phyloP scores from a whole-genome alignment of 2,888 invertebrate species.

The Tethea ocularis region DNA sequence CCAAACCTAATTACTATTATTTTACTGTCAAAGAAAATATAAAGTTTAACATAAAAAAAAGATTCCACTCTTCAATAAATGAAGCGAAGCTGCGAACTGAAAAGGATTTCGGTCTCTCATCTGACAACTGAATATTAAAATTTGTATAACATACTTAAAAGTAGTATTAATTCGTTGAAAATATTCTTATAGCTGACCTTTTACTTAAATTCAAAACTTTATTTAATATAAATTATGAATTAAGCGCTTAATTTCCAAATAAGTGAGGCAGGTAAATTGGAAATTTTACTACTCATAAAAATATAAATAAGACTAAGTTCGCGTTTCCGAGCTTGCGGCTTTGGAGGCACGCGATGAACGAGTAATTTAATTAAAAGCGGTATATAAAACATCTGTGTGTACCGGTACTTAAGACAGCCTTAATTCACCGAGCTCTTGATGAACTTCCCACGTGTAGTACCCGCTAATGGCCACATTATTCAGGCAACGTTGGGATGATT shows the following conservation, averaged over 20 bases:
- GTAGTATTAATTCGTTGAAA: background rate
- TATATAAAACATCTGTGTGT: conserved; percentile 65
- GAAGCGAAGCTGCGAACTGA: background rate
- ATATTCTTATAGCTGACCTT: background rate
- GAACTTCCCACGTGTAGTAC: conserved; percentile 59
- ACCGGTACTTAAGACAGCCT: conserved; percentile 61
- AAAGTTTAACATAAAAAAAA: too few species aligned
- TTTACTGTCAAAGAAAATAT: too few species aligned
- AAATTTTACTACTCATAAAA: conserved; percentile 23
- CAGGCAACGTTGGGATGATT: conserved; percentile 48
- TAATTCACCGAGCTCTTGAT: conserved; percentile 61
- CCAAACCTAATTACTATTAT: too few species aligned
- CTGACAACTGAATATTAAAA: background rate
- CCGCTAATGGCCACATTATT: conserved; percentile 65
- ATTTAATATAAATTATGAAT: too few species aligned
- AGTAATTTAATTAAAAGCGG: conserved; percentile 73
- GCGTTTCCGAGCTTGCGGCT: conserved; percentile 51
- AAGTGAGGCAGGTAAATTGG: background rate
- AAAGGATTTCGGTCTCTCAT: background rate
- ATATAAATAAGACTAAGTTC: conserved; percentile 39
- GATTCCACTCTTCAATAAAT: background rate
- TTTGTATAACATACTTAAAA: background rate
- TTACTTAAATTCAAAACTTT: background rate
- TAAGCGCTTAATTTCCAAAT: background rate
- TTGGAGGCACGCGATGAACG: conserved; percentile 57